Evolutionary conservation across 2,113 vertebrate genomes (phyloP).

Genomic region (Ageneiosus marmoratus): DNA sequence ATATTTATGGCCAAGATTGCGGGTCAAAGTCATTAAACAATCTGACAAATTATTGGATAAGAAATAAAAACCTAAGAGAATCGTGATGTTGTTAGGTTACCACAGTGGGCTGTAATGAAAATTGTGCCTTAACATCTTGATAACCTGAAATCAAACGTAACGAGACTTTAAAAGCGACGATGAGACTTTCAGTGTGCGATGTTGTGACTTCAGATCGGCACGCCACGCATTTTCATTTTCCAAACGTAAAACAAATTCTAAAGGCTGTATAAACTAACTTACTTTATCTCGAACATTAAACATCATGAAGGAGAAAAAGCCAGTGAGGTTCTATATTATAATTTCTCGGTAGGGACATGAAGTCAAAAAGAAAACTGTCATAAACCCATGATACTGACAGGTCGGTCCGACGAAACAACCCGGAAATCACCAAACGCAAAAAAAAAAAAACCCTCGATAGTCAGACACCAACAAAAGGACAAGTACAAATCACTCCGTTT

Average conservation of each 20-base stretch:
- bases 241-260: background rate
- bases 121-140: background rate
- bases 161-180: background rate
- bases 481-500: background rate
- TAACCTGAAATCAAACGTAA: background rate
- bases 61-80: background rate
- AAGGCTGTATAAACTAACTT: background rate
- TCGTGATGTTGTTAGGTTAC: background rate
- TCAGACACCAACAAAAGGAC: background rate
- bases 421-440: slow-evolving; percentile 5
- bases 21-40: background rate
- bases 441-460: background rate
- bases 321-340: background rate
- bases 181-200: background rate
- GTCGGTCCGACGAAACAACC: background rate
- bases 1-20: background rate
- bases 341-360: background rate
- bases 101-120: no score
- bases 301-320: background rate
- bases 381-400: background rate
- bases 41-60: background rate
- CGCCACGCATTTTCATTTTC: background rate
- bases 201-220: background rate
- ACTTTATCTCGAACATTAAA: background rate
- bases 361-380: background rate